A percentile compares a stretch with the other conserved stretches of the same genome.
Evolutionary conservation across 2,113 vertebrate genomes (phyloP).

Genomic region (Mola mola): DNA sequence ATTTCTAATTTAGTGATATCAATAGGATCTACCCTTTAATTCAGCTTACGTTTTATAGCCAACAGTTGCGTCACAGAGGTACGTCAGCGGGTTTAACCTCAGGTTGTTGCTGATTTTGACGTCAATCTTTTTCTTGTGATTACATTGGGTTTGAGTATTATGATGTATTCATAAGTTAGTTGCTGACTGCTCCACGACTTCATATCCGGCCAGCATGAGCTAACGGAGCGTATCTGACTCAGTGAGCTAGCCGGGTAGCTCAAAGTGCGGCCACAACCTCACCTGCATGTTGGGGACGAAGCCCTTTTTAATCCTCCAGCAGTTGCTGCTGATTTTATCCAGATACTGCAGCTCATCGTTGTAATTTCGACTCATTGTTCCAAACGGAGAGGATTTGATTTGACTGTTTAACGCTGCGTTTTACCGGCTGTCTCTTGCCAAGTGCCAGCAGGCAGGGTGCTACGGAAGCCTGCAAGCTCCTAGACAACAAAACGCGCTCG

Average conservation of each 20-base stretch:
- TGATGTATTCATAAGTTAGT: fast-evolving
- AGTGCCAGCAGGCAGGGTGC: too few relatives aligned
- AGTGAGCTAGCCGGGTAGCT: conserved; percentile 16
- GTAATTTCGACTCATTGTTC: conserved; percentile 90
- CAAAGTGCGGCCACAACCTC: conserved; percentile 11
- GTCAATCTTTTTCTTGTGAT: fast-evolving
- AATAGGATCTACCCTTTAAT: not conserved
- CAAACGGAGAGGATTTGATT: not conserved
- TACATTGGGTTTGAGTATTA: fast-evolving
- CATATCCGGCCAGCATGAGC: not conserved
- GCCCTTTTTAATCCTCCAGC: conserved; percentile 95
- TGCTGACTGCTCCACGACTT: not conserved
- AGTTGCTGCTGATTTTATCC: conserved; percentile 90
- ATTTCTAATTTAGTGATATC: too few relatives aligned
- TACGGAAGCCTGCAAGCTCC: conserved; percentile 27
- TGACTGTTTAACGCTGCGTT: not conserved
- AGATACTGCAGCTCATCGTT: conserved; percentile 96
- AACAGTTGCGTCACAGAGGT: not conserved
- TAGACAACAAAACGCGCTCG: not conserved
- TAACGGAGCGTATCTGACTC: too few relatives aligned
- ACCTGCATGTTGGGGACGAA: conserved; percentile 99
- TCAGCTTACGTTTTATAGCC: not conserved
- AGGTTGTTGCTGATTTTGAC: not conserved
- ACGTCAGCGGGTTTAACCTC: not conserved
- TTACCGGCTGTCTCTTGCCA: not conserved